Evolutionary conservation across 53 echinoderm and acorn worm species (phyloP), one percentile per base, ranked within the genome.

Genomic region (Holothuria leucospilota): DNA sequence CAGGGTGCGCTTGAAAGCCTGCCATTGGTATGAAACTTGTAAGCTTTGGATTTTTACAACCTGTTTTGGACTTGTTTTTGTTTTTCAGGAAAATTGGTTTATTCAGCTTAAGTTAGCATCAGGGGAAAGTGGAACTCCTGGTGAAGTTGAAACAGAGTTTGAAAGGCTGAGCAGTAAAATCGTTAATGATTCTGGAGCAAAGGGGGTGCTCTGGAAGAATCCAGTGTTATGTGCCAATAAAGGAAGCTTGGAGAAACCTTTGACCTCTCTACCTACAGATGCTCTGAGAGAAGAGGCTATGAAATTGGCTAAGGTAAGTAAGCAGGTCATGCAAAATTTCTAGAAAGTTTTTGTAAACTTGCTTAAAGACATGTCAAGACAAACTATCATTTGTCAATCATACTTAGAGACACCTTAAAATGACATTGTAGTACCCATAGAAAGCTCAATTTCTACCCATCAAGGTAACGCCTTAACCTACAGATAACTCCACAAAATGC

Each of bases 221-320:
- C 91, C 97, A 14, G 61, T 86, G 77, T 84, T 96, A 83, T 86
- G 94, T 66, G 93, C 93, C 69, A 92, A 86, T 69, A 96, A 96
- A 78, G 97, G 92, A 85, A 96, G 97, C 79, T 66, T 95, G 25
- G 97, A 96, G 59, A 93, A 90, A 58, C 97, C 97, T 23, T 93
- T 96, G 59, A 96, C 97, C 5, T 94, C 97, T n/a, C 86, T 96
- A 27, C 94, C 93, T 16, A 95, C 97, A 28, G 97, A 96, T 72
- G 91, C 94, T 3, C 91, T 96, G 64, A 96, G 91, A 78, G 91
- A 95, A 73, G 97, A 96, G 65, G 93, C 97, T 51, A 92, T 96
- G 64, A 96, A 96, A 62, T 87, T 94, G 27, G 90, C 89, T 74
- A 96, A 96, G 88, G 97, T 96, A 29, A 85, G 88, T 1, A 59